Base-by-base conservation (phyloP, 2,797 vertebrate species). In the Malacoraja senta region DNA sequence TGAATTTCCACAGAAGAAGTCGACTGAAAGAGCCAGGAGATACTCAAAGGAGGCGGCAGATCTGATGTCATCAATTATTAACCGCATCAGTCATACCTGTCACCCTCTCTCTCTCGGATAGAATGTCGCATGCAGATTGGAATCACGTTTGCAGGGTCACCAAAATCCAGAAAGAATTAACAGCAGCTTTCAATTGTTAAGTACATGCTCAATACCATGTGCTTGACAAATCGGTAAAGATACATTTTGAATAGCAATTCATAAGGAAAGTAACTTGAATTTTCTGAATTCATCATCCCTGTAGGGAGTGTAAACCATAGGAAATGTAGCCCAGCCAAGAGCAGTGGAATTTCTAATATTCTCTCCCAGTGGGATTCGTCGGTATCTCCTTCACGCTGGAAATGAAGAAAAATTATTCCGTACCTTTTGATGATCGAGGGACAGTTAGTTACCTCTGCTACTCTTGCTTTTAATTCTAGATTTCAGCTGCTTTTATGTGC, bases 61-160 rank as follows among this genome's bases (percentile, higher is more conserved):
- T 92, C 71, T 76, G 38, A 92, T 44, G 44, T 76, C 63, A 92
- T 92, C 26, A 92, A 92, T 76, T 92, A 92, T 92, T 92, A 53
- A 92, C 24, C 13, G 90, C 29, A 13, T 10, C 24, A 76, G 68
- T 74, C 35, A 8, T 38, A 76, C 68, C 38, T 29, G 53, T 58
- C 90, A 44, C 68, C 38, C 76, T 38, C 68, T 76, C 15, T 38
- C 68, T 76, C 26, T 74, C 65, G 21, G 65, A 72, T 65, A 91
- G 88, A 21, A 53, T n/a, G 72, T 53, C 38, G n/a, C 44, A 13
- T 12, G 38, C 1, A 58, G 71, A 92, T 53, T 92, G 10, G 7
- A 35, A 26, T 76, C 71, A 44, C 53, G 7, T 58, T 76, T 92
- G 29, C 32, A 10, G 10, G 53, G 24, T 35, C 26, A 53, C 71